Percentiles rank a stretch among this genome's conserved stretches.
Conservation (phyloP, 2,888 invertebrate species). For the Athetis lepigone region DNA sequence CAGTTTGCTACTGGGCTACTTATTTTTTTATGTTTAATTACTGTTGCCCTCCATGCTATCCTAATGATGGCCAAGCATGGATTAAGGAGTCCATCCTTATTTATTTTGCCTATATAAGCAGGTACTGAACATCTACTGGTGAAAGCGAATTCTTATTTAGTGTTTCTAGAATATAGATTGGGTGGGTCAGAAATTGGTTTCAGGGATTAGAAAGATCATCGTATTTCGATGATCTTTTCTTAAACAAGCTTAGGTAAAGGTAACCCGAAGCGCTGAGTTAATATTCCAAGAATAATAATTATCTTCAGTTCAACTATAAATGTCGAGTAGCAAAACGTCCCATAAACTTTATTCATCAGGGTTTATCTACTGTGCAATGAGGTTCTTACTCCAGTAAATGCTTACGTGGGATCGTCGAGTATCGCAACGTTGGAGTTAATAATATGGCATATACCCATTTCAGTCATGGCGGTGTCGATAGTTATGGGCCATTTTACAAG, state of each 20-base stretch:
- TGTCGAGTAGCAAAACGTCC: background rate
- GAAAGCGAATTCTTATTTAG: constrained; percentile 7
- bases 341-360: background rate
- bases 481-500: constrained; percentile 80
- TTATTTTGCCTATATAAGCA: background rate
- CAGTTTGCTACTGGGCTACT: too few species aligned
- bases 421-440: constrained; percentile 92
- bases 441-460: constrained; percentile 93
- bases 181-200: constrained; percentile 37
- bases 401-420: constrained; percentile 90
- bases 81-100: background rate
- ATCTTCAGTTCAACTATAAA: background rate
- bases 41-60: too few species aligned
- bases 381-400: constrained; percentile 14
- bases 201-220: constrained; percentile 15
- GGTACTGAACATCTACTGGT: constrained; percentile 9
- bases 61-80: background rate
- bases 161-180: constrained; percentile 25
- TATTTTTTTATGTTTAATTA: too few species aligned
- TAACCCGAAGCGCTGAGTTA: background rate
- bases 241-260: background rate
- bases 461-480: constrained; percentile 91
- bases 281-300: background rate
- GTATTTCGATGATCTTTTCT: background rate
- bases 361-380: constrained; percentile 15